Evolutionary conservation across 1,140 invertebrate genomes (phyloP).

Genomic region (Dendroctonus valens): DNA sequence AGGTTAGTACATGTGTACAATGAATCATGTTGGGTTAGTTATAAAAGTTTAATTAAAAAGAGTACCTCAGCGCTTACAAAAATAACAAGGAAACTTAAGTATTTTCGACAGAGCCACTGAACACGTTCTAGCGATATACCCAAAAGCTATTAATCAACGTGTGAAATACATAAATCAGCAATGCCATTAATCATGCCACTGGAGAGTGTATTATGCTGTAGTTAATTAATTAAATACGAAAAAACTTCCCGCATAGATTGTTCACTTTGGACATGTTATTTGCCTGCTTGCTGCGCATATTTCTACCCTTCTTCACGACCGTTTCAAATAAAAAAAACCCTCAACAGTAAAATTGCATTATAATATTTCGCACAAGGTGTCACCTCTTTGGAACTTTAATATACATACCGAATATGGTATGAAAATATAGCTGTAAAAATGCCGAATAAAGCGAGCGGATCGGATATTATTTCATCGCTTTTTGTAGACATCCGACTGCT

Average conservation of each 20-base stretch:
- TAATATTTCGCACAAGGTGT: slow-evolving; percentile 2
- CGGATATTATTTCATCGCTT: too few relatives aligned
- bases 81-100: slow-evolving; percentile 27
- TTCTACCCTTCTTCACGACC: slow-evolving; percentile 11
- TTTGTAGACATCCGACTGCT: too few relatives aligned
- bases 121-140: slow-evolving; percentile 28
- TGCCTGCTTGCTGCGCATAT: slow-evolving; percentile 17
- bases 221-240: slow-evolving; percentile 32
- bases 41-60: slow-evolving; percentile 29
- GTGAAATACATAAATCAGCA: slow-evolving; percentile 35
- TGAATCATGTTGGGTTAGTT: slow-evolving; percentile 16
- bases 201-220: slow-evolving; percentile 31
- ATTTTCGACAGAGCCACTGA: slow-evolving; percentile 26
- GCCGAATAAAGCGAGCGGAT: too few relatives aligned
- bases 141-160: slow-evolving; percentile 31
- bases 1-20: slow-evolving; percentile 12
- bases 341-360: slow-evolving; percentile 18
- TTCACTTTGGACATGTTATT: slow-evolving; percentile 27
- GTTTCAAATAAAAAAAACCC: slow-evolving; percentile 8
- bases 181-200: slow-evolving; percentile 30
- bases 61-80: slow-evolving; percentile 20
- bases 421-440: not conserved
- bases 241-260: slow-evolving; percentile 28
- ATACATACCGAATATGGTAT: not conserved
- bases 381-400: slow-evolving; percentile 2